Evolutionary conservation across 1,140 invertebrate genomes (phyloP).

Genomic region (Ridgeia piscesae): DNA sequence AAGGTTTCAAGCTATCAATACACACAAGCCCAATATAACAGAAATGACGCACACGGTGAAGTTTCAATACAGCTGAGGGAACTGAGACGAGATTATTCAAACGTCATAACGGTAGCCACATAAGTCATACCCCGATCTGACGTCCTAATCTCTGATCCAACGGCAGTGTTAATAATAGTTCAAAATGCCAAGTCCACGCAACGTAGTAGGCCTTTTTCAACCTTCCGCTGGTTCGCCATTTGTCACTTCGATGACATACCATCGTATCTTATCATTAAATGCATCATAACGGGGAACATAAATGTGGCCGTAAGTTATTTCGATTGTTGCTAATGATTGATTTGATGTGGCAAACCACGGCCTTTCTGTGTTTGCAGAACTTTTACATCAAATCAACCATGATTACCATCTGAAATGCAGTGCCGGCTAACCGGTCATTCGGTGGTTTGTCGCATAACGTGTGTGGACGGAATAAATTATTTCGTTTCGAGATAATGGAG

Average conservation of each 20-base stretch:
- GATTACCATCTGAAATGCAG: background rate
- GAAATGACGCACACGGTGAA: too few relatives aligned
- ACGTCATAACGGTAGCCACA: background rate
- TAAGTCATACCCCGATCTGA: background rate
- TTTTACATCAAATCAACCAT: background rate
- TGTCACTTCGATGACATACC: background rate
- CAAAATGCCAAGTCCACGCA: background rate
- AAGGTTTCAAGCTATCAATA: too few relatives aligned
- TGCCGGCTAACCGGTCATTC: background rate
- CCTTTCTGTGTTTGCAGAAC: background rate
- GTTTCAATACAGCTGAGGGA: background rate
- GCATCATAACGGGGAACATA: background rate
- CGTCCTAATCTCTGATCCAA: background rate
- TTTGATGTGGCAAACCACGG: too few relatives aligned
- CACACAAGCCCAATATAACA: too few relatives aligned
- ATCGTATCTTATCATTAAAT: background rate
- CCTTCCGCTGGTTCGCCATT: background rate
- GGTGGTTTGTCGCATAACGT: background rate
- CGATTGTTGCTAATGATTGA: background rate
- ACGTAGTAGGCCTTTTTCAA: background rate
- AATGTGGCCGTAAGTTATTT: background rate
- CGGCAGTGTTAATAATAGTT: background rate
- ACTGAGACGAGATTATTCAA: background rate
- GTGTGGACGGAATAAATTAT: background rate
- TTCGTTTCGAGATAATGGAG: background rate